Conservation (phyloP, 2,113 vertebrate species). For the Mus musculus region GRCm39 chr6:52927501-52928000, state of each 20-base stretch:
- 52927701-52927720: slow-evolving; percentile 88
- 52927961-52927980: slow-evolving; percentile 91
- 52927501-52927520: neutral
- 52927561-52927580: slow-evolving; percentile 88
- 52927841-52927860: slow-evolving; percentile 86
- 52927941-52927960: slow-evolving; percentile 94
- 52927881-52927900: slow-evolving; percentile 88
- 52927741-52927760: slow-evolving; percentile 90
- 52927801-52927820: slow-evolving; percentile 88
- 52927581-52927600: slow-evolving; percentile 87
- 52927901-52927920: slow-evolving; percentile 83
- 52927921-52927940: slow-evolving; percentile 89
- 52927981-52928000: slow-evolving; percentile 95
- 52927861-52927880: slow-evolving; percentile 89
- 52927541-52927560: slow-evolving; percentile 86
- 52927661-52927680: slow-evolving; percentile 87
- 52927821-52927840: slow-evolving; percentile 85
- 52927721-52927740: slow-evolving; percentile 88
- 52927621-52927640: slow-evolving; percentile 86
- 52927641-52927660: slow-evolving; percentile 87
- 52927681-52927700: slow-evolving; percentile 91
- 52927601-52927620: slow-evolving; percentile 83
- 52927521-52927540: slow-evolving; percentile 80
- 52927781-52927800: slow-evolving; percentile 88
- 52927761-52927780: slow-evolving; percentile 90